A percentile compares a stretch with the other conserved stretches of the same genome.
Evolutionary conservation across 2,888 invertebrate species (phyloP).

Genomic region (Rhagophthalmus giganteus): DNA sequence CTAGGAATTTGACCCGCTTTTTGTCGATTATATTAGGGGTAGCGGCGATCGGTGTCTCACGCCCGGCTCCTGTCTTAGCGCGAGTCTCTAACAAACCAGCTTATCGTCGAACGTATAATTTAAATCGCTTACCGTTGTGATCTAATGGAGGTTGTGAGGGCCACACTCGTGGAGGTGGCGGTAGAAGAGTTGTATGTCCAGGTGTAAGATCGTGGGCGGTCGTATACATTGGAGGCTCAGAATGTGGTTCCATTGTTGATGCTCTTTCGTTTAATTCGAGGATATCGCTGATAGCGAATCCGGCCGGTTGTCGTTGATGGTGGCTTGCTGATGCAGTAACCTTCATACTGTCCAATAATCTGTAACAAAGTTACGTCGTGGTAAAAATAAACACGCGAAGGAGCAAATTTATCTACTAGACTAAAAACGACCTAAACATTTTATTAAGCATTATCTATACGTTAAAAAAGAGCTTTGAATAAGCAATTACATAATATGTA

Average conservation of each 20-base stretch:
- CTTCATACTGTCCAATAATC: slow-evolving; percentile 81
- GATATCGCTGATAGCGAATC: slow-evolving; percentile 93
- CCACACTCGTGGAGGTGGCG: slow-evolving; percentile 46
- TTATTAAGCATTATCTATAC: not conserved
- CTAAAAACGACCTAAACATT: not conserved
- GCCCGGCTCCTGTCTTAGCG: not conserved
- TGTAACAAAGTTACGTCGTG: slow-evolving; percentile 60
- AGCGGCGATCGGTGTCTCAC: not conserved
- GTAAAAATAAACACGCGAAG: no score
- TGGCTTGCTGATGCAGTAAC: slow-evolving; percentile 62
- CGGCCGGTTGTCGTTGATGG: slow-evolving; percentile 68
- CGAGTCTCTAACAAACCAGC: no score
- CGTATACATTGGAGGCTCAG: slow-evolving; percentile 42
- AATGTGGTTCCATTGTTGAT: slow-evolving; percentile 56
- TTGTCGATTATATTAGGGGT: slow-evolving; percentile 14
- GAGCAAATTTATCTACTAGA: no score
- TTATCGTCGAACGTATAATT: not conserved
- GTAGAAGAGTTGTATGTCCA: slow-evolving; percentile 33
- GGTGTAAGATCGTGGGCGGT: slow-evolving; percentile 54
- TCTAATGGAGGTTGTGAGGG: slow-evolving; percentile 44
- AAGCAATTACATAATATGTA: no score
- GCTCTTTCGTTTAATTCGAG: slow-evolving; percentile 77
- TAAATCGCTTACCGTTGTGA: slow-evolving; percentile 41
- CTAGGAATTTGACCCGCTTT: slow-evolving; percentile 25
- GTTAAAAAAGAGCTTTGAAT: not conserved